These are phyloP conservation scores for Elaeidobius kamerunicus DNA, from an alignment of 2,888 invertebrate genomes.

Conservation along the genomic window DNA sequence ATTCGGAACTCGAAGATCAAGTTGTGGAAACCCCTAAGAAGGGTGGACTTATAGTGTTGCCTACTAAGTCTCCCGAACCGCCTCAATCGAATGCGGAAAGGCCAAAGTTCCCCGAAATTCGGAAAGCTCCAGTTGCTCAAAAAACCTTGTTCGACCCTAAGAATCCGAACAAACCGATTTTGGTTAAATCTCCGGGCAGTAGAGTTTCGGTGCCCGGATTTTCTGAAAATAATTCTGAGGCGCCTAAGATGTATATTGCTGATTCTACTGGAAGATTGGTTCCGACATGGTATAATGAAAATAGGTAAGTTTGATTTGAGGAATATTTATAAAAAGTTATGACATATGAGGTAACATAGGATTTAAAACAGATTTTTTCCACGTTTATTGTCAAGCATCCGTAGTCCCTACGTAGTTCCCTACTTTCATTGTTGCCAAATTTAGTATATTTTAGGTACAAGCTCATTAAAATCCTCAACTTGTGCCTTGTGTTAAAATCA, in stretches of 20 bases:
- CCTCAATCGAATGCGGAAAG: conserved; percentile 22
- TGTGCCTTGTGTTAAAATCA: too few relatives aligned
- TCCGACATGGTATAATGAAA: conserved; percentile 59
- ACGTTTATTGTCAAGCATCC: too few relatives aligned
- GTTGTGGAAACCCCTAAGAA: conserved; percentile 35
- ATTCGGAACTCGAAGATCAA: conserved; percentile 34
- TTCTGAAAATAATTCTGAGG: conserved; percentile 41
- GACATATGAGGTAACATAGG: too few relatives aligned
- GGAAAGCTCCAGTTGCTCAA: conserved; percentile 12
- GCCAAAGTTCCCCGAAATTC: conserved; percentile 29
- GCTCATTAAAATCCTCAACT: too few relatives aligned
- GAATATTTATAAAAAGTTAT: background rate
- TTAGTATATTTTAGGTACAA: too few relatives aligned
- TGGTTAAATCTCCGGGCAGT: conserved; percentile 57
- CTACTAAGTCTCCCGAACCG: conserved; percentile 36
- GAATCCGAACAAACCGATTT: conserved; percentile 69
- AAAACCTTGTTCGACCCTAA: conserved; percentile 59
- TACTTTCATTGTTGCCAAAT: too few relatives aligned
- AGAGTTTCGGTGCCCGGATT: conserved; percentile 47
- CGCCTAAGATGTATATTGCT: conserved; percentile 43
- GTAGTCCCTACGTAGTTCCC: too few relatives aligned
- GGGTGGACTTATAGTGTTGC: conserved; percentile 46
- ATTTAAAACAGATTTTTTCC: too few relatives aligned
- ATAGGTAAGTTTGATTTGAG: conserved; percentile 29
- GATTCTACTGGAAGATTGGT: conserved; percentile 54